Percentiles rank a stretch among this genome's conserved stretches.
Conservation (phyloP, 1,140 invertebrate genomes). For the Pseudomyrmex sp. region DNA sequence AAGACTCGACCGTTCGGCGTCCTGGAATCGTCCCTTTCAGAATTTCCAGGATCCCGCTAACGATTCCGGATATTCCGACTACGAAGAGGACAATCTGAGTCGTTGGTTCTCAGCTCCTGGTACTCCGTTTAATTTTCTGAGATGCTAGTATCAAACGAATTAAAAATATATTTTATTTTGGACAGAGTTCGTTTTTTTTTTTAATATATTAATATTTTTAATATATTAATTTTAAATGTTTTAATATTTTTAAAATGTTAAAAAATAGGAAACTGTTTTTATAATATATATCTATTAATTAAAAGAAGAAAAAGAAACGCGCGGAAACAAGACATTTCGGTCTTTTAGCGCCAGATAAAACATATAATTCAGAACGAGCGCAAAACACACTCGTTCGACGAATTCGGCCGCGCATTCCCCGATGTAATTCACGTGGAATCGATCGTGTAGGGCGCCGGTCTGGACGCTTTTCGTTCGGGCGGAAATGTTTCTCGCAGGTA, state of each 20-base stretch:
- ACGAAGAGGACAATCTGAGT: slow-evolving; percentile 30
- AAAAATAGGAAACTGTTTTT: background rate
- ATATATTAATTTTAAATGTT: background rate
- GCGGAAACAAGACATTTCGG: slow-evolving; percentile 47
- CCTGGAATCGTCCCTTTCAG: slow-evolving; percentile 66
- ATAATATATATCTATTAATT: slow-evolving; percentile 47
- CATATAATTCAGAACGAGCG: slow-evolving; percentile 47
- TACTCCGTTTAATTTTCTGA: background rate
- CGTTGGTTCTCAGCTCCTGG: slow-evolving; percentile 31
- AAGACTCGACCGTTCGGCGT: slow-evolving; percentile 57
- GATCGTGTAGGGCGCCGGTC: slow-evolving; percentile 55
- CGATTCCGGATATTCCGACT: slow-evolving; percentile 68
- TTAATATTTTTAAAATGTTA: no score
- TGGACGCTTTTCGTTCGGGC: slow-evolving; percentile 59
- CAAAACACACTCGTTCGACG: slow-evolving; percentile 54
- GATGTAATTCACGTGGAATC: slow-evolving; percentile 74
- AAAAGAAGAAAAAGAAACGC: slow-evolving; percentile 52
- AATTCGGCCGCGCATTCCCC: slow-evolving; percentile 67
- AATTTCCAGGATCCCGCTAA: slow-evolving; percentile 66
- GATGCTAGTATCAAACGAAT: background rate
- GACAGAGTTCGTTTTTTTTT: background rate
- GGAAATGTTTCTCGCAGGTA: slow-evolving; percentile 72
- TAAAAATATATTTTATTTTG: slow-evolving; percentile 4
- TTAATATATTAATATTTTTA: background rate
- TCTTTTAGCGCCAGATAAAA: slow-evolving; percentile 58